phyloP scores from a whole-genome alignment of 1,140 invertebrate genomes.

The Pogonognathellus flavescens region DNA sequence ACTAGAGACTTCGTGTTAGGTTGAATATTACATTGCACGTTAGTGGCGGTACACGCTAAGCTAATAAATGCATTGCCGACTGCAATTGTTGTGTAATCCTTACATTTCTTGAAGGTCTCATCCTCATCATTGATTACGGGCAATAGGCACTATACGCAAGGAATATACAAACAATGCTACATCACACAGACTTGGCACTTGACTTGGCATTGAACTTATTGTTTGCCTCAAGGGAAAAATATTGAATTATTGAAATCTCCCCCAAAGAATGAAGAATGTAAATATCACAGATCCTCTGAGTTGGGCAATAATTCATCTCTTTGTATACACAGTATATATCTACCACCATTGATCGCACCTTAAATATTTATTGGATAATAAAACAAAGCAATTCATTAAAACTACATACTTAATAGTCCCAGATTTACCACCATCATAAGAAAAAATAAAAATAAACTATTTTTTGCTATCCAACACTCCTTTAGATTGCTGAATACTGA shows the following conservation, averaged over 20 bases:
- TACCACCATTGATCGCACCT: not conserved
- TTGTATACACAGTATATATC: not conserved
- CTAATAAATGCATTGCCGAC: not conserved
- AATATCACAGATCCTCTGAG: no score
- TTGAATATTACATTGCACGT: not conserved
- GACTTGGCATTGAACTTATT: slow-evolving; percentile 36
- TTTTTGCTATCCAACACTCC: no score
- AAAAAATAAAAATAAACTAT: no score
- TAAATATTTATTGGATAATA: not conserved
- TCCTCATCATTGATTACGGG: not conserved
- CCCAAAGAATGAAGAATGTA: no score
- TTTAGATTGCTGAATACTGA: no score
- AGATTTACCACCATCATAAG: no score
- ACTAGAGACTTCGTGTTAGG: not conserved
- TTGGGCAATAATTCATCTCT: no score
- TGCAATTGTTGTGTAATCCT: slow-evolving; percentile 27
- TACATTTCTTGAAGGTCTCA: slow-evolving; percentile 5
- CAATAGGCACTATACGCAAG: no score
- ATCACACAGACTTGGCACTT: not conserved
- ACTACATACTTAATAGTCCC: no score
- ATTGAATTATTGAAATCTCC: not conserved
- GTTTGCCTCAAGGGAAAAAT: slow-evolving; percentile 5
- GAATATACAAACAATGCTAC: no score
- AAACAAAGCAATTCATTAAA: no score
- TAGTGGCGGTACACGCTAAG: not conserved